Percentiles rank a stretch among this genome's conserved stretches.
Evolutionary conservation across 2,888 invertebrate species (phyloP).

Genomic region (Eupithecia subumbrata): DNA sequence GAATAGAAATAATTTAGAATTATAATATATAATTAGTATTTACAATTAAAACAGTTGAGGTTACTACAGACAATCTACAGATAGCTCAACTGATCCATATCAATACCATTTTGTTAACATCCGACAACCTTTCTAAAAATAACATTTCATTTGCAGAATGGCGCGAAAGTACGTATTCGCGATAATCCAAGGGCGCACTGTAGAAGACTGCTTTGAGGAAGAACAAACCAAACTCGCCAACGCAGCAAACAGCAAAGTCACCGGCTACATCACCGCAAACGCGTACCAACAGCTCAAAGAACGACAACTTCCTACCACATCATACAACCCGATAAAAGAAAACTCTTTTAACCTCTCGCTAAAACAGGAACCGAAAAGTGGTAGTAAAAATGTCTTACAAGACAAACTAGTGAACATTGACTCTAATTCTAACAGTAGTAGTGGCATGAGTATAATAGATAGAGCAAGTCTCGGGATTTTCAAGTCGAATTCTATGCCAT

Average conservation of each 20-base stretch:
- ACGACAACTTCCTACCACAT: slow-evolving; percentile 55
- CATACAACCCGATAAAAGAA: slow-evolving; percentile 71
- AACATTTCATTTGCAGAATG: slow-evolving; percentile 69
- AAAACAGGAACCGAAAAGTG: slow-evolving; percentile 67
- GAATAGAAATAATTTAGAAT: too few species aligned
- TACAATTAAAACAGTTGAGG: too few species aligned
- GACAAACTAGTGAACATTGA: slow-evolving; percentile 79
- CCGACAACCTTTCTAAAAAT: not conserved
- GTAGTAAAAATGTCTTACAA: slow-evolving; percentile 75
- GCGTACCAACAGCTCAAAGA: slow-evolving; percentile 71
- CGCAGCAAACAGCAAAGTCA: slow-evolving; percentile 65
- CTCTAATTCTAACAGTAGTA: slow-evolving; percentile 70
- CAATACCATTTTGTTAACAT: too few species aligned
- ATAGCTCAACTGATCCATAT: too few species aligned
- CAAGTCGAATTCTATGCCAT: slow-evolving; percentile 77
- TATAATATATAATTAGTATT: too few species aligned
- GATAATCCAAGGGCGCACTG: slow-evolving; percentile 86
- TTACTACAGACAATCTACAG: too few species aligned
- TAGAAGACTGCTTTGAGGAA: slow-evolving; percentile 85
- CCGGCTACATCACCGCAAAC: slow-evolving; percentile 80
- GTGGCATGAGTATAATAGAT: slow-evolving; percentile 65
- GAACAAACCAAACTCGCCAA: slow-evolving; percentile 69
- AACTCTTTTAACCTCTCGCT: slow-evolving; percentile 58
- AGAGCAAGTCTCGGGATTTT: slow-evolving; percentile 63
- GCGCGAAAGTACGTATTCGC: slow-evolving; percentile 86